These are phyloP conservation scores for Amphipoea oculea DNA, from an alignment of 2,888 invertebrate genomes.

Conservation along the genomic window DNA sequence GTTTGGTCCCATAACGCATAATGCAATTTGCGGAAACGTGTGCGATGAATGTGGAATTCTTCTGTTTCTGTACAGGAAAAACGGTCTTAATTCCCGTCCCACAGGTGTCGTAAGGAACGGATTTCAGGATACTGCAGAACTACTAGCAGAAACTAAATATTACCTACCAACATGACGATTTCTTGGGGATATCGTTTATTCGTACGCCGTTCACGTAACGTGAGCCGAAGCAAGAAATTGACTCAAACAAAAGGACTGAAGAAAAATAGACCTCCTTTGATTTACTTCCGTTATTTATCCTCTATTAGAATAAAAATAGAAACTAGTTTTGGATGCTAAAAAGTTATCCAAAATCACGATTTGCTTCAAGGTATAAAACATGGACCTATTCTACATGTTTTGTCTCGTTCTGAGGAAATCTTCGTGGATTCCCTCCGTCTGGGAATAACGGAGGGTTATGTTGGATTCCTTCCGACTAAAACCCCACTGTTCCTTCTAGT, in stretches of 20 bases:
- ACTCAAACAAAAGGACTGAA: neutral
- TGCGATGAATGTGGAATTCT: conserved; percentile 10
- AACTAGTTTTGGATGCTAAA: neutral
- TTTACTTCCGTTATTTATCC: neutral
- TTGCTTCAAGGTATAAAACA: too few species aligned
- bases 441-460: too few species aligned
- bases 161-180: neutral
- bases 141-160: conserved; percentile 22
- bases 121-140: conserved; percentile 5
- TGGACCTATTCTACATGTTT: neutral
- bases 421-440: too few species aligned
- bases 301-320: neutral
- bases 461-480: neutral
- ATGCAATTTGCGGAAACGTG: conserved; percentile 19
- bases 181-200: conserved; percentile 9
- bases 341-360: neutral
- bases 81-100: neutral
- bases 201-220: conserved; percentile 13
- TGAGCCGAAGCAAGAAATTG: conserved; percentile 8
- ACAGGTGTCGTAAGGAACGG: conserved; percentile 20
- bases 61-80: neutral
- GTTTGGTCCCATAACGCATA: conserved; percentile 14
- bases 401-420: too few species aligned
- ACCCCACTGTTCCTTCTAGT: neutral
- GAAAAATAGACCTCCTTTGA: conserved; percentile 10